These are phyloP conservation scores for Hozukius guyotensis DNA, from an alignment of 2,797 vertebrate genomes.

Conservation along the genomic window DNA sequence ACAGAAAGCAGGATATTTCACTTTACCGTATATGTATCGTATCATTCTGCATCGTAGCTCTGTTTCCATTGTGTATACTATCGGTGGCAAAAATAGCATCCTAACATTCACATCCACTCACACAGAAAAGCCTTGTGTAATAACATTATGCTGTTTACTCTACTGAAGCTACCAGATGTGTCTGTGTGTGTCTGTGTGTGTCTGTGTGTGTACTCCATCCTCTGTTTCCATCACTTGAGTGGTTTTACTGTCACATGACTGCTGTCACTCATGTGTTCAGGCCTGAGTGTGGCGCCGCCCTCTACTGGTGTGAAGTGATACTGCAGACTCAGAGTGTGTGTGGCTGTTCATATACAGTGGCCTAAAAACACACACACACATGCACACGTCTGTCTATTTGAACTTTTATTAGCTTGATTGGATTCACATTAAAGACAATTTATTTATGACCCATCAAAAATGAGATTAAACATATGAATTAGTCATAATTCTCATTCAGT, in stretches of 20 bases:
- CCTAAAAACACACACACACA: background rate
- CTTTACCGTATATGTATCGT: constrained; percentile 8
- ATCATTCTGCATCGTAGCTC: constrained; percentile 8
- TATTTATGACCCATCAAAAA: background rate
- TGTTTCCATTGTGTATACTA: constrained; percentile 23
- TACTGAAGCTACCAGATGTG: constrained; percentile 49
- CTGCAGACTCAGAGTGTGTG: constrained; percentile 12
- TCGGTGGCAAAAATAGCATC: constrained; percentile 54
- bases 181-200: constrained; percentile 25
- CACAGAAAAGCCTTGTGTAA: constrained; percentile 63
- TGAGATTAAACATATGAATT: background rate
- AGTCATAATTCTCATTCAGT: background rate
- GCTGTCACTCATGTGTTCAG: constrained; percentile 39
- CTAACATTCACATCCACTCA: constrained; percentile 56
- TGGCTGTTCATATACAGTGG: background rate
- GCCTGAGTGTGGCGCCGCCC: constrained; percentile 50
- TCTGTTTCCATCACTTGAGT: constrained; percentile 51
- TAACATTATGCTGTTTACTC: constrained; percentile 61
- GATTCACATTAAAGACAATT: background rate
- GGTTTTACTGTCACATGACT: constrained; percentile 53
- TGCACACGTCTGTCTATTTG: background rate
- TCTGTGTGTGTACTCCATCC: background rate
- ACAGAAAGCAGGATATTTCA: constrained; percentile 18
- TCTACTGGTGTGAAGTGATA: constrained; percentile 64
- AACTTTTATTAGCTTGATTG: background rate